Base-by-base conservation (phyloP, 1,140 invertebrate species). In the Sycobia sp. region DNA sequence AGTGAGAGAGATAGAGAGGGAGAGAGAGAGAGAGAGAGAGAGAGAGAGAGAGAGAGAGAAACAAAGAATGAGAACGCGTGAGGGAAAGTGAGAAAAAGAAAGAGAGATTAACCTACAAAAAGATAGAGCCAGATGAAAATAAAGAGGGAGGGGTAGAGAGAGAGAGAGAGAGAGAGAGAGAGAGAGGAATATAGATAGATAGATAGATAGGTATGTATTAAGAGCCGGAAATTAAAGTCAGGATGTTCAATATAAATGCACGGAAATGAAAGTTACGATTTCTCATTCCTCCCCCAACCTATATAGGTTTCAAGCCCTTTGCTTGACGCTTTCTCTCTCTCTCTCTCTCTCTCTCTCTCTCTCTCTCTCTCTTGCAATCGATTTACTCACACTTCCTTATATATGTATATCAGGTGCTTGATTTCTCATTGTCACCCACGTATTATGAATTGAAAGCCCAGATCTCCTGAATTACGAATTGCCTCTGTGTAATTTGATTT, bases 141-240 rank as follows among this genome's bases (percentile, higher is more conserved):
- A n/a, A n/a, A n/a, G n/a, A n/a, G n/a, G n/a, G n/a, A n/a, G n/a
- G n/a, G n/a, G n/a, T n/a, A n/a, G n/a, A n/a, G n/a, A n/a, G n/a
- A n/a, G n/a, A n/a, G n/a, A n/a, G n/a, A n/a, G n/a, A n/a, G n/a
- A n/a, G n/a, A n/a, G n/a, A n/a, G n/a, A n/a, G n/a, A n/a, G n/a
- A n/a, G n/a, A n/a, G n/a, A n/a, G n/a, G n/a, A n/a, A n/a, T 32
- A 11, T 32, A 32, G 5, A 32, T 11, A 32, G 5, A 32, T 11
- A 18, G 5, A 7, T 16, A 20, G 16, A 47, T 34, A 23, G 38
- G 39, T 50, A 49, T 20, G 18, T 16, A 53, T 7, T 51, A 46
- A 56, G 51, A 46, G 46, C 64, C 64, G 64, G 64, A 66, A 66
- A 66, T 66, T 66, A 66, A 67, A 67, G 67, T 67, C 64, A 61